Base-by-base conservation (phyloP, 2,113 vertebrate species). In the Sebastes schlegelii region DNA sequence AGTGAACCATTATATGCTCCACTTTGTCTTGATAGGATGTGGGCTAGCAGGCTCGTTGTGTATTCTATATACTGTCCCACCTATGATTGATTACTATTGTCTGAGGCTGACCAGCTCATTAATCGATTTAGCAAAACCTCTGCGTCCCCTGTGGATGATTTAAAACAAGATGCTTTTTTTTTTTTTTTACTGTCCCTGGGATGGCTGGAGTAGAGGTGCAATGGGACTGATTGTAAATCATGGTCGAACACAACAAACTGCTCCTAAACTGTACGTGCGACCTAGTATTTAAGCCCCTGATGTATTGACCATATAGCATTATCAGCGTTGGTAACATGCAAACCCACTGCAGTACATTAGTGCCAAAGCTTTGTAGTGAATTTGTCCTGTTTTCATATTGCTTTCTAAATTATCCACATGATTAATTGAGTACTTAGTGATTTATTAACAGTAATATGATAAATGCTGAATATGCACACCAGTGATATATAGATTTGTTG, bases 41-140 rank as follows among this genome's bases (percentile, higher is more conserved):
- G 21, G 65, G 67, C 60, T 70, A 60, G 76, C 55, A 70, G 63
- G 65, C 77, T 86, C 42, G 48, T 77, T 78, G 48, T 74, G 77
- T 83, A 74, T 71, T 89, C 77, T 46, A 26, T 46, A 26, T 26
- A 46, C 82, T 83, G 79, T 86, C 73, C 88, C 66, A 43, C 40
- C 62, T 69, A 64, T 95, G 93, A 95, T 93, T 94, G 87, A 95
- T 95, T 92, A 83, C 89, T 72, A 86, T 79, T 13, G 89, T 92
- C 80, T 73, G 67, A 73, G 76, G 77, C 81, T 86, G 92, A 93
- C 87, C 85, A 79, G 87, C 81, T 94, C 92, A 93, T 93, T 92
- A 93, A 94, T 93, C 77, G 91, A 93, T 94, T 90, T 82, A 19
- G 86, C 74, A 74, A 82, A 92, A 92, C 82, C 78, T 66, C 17